Base-by-base conservation (phyloP, 1,140 invertebrate genomes). In the Cotesia typhae region DNA sequence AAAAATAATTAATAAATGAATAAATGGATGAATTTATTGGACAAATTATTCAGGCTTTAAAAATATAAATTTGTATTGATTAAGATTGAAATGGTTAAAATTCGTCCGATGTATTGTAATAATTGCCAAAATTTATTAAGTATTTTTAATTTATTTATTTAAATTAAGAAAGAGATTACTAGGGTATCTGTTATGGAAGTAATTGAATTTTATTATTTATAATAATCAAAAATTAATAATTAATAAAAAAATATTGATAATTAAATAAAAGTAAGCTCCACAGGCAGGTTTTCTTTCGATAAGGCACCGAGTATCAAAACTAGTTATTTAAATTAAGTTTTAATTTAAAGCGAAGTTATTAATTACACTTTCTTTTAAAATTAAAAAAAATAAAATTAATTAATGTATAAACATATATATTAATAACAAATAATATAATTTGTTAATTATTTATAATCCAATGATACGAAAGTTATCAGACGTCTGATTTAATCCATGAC, bases 251-350 rank as follows among this genome's bases (percentile, higher is more conserved):
- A 4, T 28, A 60, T 20, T 60, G 6, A 57, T 5, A n/a, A n/a
- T 60, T 68, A 53, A 68, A 53, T 60, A 59, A 52, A 60, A 36
- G 66, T 72, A 75, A 75, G 74, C 74, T 75, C 74, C 74, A 75
- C 74, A 59, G 74, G 74, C 74, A 72, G 74, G 70, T 71, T 68
- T 55, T 70, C 51, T 61, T 38, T 70, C 35, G 53, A 51, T 65
- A 69, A 57, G 14, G 36, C 57, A 72, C 68, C 7, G 53, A 59
- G 28, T 14, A 12, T n/a, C 60, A 53, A 55, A 53, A 67, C 64
- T 41, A 64, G 38, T 66, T 38, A 67, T 41, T 38, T 60, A 36
- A 69, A 69, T 60, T 28, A 28, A 28, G 28, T 28, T 28, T 28
- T 28, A 28, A 28, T 17, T 17, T 17, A 17, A 1, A 17, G 17